A percentile compares a stretch with the other conserved stretches of the same genome.
phyloP scores from a whole-genome alignment of 2,113 vertebrate species.

The Melanotaenia duboulayi region DNA sequence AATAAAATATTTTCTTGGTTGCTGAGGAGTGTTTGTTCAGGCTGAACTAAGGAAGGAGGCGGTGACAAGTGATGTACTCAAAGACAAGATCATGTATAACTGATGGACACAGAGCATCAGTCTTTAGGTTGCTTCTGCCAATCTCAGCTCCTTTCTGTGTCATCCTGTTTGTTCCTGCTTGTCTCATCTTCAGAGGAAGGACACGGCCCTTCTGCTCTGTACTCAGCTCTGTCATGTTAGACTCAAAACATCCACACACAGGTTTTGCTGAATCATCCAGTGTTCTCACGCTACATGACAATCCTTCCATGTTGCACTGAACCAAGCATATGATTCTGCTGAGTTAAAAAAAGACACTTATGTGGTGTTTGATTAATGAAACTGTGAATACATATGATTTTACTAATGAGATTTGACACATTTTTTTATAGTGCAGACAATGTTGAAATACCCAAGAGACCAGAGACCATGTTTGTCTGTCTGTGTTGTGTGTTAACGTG shows the following conservation, averaged over 20 bases:
- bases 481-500: constrained; percentile 20
- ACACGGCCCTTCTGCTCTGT: constrained; percentile 14
- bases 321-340: constrained; percentile 19
- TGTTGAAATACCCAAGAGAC: constrained; percentile 27
- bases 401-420: constrained; percentile 20
- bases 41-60: neutral
- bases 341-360: neutral
- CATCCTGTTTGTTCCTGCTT: constrained; percentile 3
- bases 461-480: constrained; percentile 50
- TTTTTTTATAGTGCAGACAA: constrained; percentile 21
- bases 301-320: neutral
- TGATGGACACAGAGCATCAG: constrained; percentile 39
- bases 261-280: constrained; percentile 51
- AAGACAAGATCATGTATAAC: constrained; percentile 1
- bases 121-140: constrained; percentile 36
- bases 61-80: constrained; percentile 11
- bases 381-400: constrained; percentile 11
- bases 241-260: constrained; percentile 15
- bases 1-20: neutral
- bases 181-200: neutral
- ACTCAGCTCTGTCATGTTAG: constrained; percentile 23
- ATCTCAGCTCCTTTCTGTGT: constrained; percentile 13
- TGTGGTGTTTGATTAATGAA: constrained; percentile 7
- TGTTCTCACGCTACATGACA: constrained; percentile 22
- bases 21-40: too few species aligned